Base-by-base conservation (phyloP, 2,888 invertebrate species). In the Blastobasis lacticolella region DNA sequence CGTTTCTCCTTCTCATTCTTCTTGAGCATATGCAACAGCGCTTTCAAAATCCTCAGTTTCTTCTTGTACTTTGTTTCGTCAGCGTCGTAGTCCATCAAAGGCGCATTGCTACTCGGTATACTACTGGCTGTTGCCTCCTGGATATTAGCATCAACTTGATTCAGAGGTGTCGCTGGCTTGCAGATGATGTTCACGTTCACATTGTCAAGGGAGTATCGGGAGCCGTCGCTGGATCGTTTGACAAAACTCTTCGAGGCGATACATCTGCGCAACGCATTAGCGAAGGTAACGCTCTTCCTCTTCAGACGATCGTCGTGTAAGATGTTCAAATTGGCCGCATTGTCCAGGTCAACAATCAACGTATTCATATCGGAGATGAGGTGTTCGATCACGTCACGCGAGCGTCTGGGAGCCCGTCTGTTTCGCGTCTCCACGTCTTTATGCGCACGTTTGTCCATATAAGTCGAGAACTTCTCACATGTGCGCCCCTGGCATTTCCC, bases 181-280 rank as follows among this genome's bases (percentile, higher is more conserved):
- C 80, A 81, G 53, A 82, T 76, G 6, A 81, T 77, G 54, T 81
- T 81, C 5, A 82, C 77, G 58, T 75, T 78, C 6, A 81, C 72
- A 56, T 79, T 78, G 52, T 80, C 81, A 0, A 81, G 62, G 5
- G 81, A 70, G 56, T 81, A 81, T 0, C 75, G 60, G 38, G 61
- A 10, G 4, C n/a, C 53, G 4, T 4, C 59, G 60, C 8, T 53
- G 58, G 9, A 55, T 55, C 37, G 4, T 50, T 37, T 42, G n/a
- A 9, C 38, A n/a, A 41, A 40, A 4, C 9, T 5, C 38, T 59
- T 66, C 44, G 41, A 23, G 4, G 49, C 9, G 4, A 72, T 49
- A 54, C 72, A 78, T 37, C 55, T 55, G 36, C 59, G 58, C 1
- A 72, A 59, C 4, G 55, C 36, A 0, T 59, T 49, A 0, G 72